A percentile compares a stretch with the other conserved stretches of the same genome.
Conservation (phyloP, 2,113 vertebrate species). For the Neomonachus schauinslandi region DNA sequence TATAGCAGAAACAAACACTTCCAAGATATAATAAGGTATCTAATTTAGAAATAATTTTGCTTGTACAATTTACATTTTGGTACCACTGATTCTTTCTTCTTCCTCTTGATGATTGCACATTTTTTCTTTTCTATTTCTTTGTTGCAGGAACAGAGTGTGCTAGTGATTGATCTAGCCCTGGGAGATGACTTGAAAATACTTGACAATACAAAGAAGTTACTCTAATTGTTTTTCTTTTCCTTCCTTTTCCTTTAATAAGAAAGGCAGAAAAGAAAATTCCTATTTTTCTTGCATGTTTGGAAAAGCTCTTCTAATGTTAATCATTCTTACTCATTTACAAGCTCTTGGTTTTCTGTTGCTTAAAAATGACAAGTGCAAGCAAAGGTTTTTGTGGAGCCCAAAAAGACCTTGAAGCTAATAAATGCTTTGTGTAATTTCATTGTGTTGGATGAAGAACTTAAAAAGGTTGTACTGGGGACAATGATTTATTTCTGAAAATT, state of each 20-base stretch:
- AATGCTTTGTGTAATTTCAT: slow-evolving; percentile 9
- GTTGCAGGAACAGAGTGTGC: not conserved
- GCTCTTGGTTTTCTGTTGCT: slow-evolving; percentile 41
- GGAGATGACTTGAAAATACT: not conserved
- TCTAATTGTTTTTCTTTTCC: not conserved
- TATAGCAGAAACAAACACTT: not conserved
- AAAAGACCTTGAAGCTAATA: not conserved
- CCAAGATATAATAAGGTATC: not conserved
- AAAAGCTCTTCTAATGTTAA: not conserved
- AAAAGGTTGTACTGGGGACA: not conserved
- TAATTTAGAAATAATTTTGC: not conserved
- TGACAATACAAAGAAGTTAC: not conserved
- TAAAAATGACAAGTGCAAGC: slow-evolving; percentile 27
- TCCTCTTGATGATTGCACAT: not conserved
- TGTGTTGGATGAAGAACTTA: slow-evolving; percentile 37
- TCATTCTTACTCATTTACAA: not conserved
- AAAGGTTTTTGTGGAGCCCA: not conserved
- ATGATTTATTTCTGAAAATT: slow-evolving; percentile 25
- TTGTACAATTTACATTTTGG: not conserved
- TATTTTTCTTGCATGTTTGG: not conserved
- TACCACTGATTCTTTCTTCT: not conserved
- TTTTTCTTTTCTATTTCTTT: not conserved
- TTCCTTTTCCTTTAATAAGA: slow-evolving; percentile 55
- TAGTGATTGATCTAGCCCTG: not conserved
- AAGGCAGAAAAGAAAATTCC: not conserved